Percentiles rank a stretch among this genome's conserved stretches.
Conservation (phyloP, 1,140 invertebrate species). For the Probaryconus sp. region DNA sequence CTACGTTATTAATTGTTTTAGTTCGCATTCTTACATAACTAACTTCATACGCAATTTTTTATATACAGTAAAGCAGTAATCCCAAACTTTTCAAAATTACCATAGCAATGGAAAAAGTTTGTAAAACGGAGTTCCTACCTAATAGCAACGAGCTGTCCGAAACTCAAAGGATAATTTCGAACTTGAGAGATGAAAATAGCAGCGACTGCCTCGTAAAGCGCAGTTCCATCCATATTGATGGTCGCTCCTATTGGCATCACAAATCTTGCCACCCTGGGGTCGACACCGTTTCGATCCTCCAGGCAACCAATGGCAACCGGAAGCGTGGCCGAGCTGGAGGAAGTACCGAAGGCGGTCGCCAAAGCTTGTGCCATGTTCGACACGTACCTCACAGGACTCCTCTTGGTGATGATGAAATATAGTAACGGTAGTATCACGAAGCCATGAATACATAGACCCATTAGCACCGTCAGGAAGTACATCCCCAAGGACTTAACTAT, state of each 20-base stretch:
- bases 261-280: slow-evolving; percentile 87
- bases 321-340: slow-evolving; percentile 86
- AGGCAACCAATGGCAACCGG: slow-evolving; percentile 87
- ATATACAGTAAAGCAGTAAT: slow-evolving; percentile 63
- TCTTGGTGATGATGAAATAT: slow-evolving; percentile 83
- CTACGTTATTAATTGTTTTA: too few species aligned
- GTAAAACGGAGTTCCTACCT: too few species aligned
- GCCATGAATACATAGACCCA: slow-evolving; percentile 89
- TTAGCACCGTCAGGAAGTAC: slow-evolving; percentile 88
- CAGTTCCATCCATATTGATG: slow-evolving; percentile 93
- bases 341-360: slow-evolving; percentile 88
- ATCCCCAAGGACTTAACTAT: slow-evolving; percentile 87
- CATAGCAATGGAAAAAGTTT: too few species aligned
- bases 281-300: slow-evolving; percentile 87
- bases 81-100: too few species aligned
- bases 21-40: too few species aligned
- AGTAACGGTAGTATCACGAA: slow-evolving; percentile 85
- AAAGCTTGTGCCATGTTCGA: slow-evolving; percentile 86
- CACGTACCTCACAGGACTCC: slow-evolving; percentile 84
- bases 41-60: too few species aligned
- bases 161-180: slow-evolving; percentile 80
- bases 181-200: slow-evolving; percentile 92
- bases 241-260: slow-evolving; percentile 92
- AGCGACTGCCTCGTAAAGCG: slow-evolving; percentile 90
- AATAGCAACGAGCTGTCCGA: slow-evolving; percentile 86